These are phyloP conservation scores for Bombus pascuorum DNA, from an alignment of 1,140 invertebrate species.

Conservation along the genomic window DNA sequence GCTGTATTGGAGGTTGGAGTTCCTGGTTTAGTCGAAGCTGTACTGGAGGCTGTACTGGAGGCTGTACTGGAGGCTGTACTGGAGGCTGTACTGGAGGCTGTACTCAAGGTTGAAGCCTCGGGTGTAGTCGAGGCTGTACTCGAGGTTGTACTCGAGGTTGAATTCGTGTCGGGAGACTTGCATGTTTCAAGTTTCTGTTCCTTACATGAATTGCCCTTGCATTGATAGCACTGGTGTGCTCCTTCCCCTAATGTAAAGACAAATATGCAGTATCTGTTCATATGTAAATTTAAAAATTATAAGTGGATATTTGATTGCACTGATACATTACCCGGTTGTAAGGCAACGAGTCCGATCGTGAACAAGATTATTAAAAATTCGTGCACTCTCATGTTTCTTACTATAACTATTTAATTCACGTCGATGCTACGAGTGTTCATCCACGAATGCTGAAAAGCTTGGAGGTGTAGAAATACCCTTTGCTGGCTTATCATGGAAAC, in stretches of 20 bases:
- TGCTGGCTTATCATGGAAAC: constrained; percentile 52
- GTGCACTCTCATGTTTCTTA: not conserved
- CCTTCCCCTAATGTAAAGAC: constrained; percentile 14
- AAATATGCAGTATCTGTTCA: not conserved
- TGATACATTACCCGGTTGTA: constrained; percentile 38
- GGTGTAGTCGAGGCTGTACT: no score
- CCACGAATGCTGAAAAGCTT: constrained; percentile 10
- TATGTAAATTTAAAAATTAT: not conserved
- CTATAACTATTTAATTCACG: not conserved
- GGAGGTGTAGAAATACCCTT: constrained; percentile 29
- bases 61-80: no score
- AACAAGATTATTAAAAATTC: not conserved
- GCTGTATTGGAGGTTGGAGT: no score
- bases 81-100: no score
- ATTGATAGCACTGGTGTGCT: constrained; percentile 51
- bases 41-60: no score
- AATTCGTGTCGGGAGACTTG: rapidly evolving
- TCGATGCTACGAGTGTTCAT: not conserved
- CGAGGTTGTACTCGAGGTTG: no score
- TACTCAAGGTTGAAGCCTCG: no score
- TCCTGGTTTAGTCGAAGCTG: no score
- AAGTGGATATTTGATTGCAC: not conserved
- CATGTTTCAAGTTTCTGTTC: no score
- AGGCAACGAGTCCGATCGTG: not conserved
- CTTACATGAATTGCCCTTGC: not conserved